phyloP scores from a whole-genome alignment of 2,797 vertebrate genomes.

The Pseudomugil gertrudae region DNA sequence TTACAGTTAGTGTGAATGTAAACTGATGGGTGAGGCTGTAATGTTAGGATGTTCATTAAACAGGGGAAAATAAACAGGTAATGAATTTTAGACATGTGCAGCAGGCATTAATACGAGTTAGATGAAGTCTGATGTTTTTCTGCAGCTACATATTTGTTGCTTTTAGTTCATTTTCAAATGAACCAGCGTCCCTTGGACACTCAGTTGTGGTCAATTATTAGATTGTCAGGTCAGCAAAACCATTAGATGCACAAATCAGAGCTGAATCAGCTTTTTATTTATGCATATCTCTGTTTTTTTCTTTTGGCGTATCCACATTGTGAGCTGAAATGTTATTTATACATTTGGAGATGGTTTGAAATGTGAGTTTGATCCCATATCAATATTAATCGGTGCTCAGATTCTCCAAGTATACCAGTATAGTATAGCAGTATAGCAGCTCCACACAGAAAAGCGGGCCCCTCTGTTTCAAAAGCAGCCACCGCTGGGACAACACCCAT shows the following conservation, averaged over 20 bases:
- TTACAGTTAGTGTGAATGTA: background rate
- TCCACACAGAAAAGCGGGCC: background rate
- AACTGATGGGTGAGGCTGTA: background rate
- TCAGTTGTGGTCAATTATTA: background rate
- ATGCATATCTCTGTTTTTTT: background rate
- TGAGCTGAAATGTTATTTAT: background rate
- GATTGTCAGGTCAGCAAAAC: background rate
- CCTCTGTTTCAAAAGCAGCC: background rate
- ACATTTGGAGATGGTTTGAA: background rate
- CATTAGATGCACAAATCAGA: background rate
- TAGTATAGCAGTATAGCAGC: too few relatives aligned
- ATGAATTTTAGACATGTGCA: background rate
- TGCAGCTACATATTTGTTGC: background rate
- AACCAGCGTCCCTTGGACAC: background rate
- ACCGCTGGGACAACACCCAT: background rate
- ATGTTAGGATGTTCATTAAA: background rate
- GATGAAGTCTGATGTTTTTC: too few relatives aligned
- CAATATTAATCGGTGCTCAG: background rate
- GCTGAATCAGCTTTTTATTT: background rate
- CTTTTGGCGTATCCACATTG: background rate
- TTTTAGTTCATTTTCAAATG: background rate
- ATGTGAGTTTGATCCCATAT: background rate
- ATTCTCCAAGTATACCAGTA: background rate
- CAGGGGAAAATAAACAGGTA: background rate
- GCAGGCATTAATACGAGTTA: too few relatives aligned